Evolutionary conservation across 2,113 vertebrate genomes (phyloP).

Genomic region (Microtus pennsylvanicus): DNA sequence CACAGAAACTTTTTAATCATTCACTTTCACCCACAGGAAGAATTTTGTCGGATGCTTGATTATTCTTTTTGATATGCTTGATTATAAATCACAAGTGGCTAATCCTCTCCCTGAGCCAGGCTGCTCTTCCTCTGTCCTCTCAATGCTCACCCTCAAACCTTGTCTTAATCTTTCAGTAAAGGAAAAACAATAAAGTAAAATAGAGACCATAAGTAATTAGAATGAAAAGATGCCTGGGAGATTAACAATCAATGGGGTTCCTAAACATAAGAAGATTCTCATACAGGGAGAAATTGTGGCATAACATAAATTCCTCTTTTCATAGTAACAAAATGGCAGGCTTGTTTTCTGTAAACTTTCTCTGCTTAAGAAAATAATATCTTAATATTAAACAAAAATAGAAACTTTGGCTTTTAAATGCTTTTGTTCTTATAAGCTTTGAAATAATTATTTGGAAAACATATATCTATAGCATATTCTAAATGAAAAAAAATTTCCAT

Average conservation of each 20-base stretch:
- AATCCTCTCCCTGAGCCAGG: not conserved
- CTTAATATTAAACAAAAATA: not conserved
- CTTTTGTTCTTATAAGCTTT: not conserved
- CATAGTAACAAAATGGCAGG: not conserved
- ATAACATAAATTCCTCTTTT: not conserved
- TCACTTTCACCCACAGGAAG: not conserved
- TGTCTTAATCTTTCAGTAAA: not conserved
- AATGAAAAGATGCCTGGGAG: not conserved
- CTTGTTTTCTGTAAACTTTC: not conserved
- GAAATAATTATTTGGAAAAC: not conserved
- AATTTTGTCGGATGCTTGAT: not conserved
- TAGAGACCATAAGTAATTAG: not conserved
- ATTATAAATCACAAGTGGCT: not conserved
- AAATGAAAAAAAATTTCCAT: not conserved
- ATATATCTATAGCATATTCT: not conserved
- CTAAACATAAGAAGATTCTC: not conserved
- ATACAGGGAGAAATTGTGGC: not conserved
- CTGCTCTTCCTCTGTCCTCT: not conserved
- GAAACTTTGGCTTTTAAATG: not conserved
- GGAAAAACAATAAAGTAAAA: not conserved
- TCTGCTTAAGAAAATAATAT: not conserved
- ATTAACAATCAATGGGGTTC: not conserved
- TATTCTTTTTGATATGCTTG: slow-evolving; percentile 25
- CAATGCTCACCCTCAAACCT: not conserved
- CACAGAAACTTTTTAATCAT: slow-evolving; percentile 1